Percentiles rank a stretch among this genome's conserved stretches.
Conservation (phyloP, 37 sponge, comb jelly and placozoan species). For the Axinella damicornis region DNA sequence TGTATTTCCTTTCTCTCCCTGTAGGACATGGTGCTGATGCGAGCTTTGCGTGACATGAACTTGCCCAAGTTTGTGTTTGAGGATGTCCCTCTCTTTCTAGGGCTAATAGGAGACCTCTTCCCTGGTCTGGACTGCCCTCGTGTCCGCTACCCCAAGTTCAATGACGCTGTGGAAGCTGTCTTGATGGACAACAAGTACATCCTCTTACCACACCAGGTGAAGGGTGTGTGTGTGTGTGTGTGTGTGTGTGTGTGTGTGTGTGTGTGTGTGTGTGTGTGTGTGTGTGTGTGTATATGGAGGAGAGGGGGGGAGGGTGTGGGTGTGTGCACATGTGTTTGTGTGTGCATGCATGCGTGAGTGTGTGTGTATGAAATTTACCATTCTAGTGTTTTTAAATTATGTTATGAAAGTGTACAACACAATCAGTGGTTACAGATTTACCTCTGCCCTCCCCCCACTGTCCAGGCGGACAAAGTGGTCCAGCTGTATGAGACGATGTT, state of each 20-base stretch:
- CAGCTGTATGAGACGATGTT: conserved; percentile 99
- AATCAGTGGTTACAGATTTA: too few relatives aligned
- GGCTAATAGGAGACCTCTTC: conserved; percentile 97
- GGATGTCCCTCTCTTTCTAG: conserved; percentile 98
- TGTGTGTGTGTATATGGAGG: not conserved
- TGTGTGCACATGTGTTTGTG: too few relatives aligned
- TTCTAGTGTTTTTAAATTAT: not conserved
- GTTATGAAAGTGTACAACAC: too few relatives aligned
- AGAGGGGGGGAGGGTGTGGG: not conserved
- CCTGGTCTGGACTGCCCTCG: conserved; percentile 99
- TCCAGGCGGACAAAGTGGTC: conserved; percentile 95
- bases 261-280: too few relatives aligned
- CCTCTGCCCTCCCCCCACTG: not conserved
- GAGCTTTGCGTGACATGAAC: conserved; percentile 99
- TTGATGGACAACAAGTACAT: conserved; percentile 87
- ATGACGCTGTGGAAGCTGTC: conserved; percentile 96
- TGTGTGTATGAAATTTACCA: not conserved
- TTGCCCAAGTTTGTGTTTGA: conserved; percentile 99
- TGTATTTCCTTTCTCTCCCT: not conserved
- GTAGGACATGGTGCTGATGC: conserved; percentile 97
- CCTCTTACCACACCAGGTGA: conserved; percentile 89
- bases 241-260: too few relatives aligned
- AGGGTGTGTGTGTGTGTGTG: too few relatives aligned
- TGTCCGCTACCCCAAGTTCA: conserved; percentile 98
- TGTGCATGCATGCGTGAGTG: not conserved